Base-by-base conservation (phyloP, 2,113 vertebrate genomes). In the Heterotilapia buettikoferi region DNA sequence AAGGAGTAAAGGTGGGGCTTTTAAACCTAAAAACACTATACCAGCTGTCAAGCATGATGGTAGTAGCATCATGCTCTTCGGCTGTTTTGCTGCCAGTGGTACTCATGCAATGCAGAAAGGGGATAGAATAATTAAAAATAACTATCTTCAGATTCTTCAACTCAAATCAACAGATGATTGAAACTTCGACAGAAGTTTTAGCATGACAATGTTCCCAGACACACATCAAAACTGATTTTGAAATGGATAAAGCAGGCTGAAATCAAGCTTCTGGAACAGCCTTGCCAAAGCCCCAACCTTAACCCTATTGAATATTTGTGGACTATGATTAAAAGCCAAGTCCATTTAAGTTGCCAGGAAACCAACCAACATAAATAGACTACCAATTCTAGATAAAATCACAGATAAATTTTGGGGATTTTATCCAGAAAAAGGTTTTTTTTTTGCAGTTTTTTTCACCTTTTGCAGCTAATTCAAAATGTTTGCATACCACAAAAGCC, bases 391-490 rank as follows among this genome's bases (percentile, higher is more conserved):
- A 26, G 66, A 43, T 24, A 45, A 43, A 73, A 73, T 73, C 66
- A 24, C n/a, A 45, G 21, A 73, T 45, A 45, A 2, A 6, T 16
- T 8, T 47, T 19, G 3, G 8, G 16, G 16, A 61, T 13, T n/a
- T 18, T 19, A 61, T 33, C 29, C 33, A 33, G 16, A 61, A 16
- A 57, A 57, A 8, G 6, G n/a, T 1, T 0, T 1, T 0, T 7
- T 7, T 8, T 26, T 57, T 26, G 54, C 2, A 2, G 33, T 29
- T n/a, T 14, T 54, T 11, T 24, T 9, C 57, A 59, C 5, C 9
- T 13, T 19, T 24, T 73, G 21, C 14, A 78, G 5, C 5, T 52
- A 5, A 36, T 56, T 71, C 3, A 2, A 11, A 18, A 7, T 71
- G 38, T 53, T 59, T 54, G 19, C 11, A 21, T 16, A 54, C 5